Evolutionary conservation across 2,797 vertebrate species (phyloP), one percentile per base, ranked within the genome.

Genomic region (Coccyzus lansbergi): DNA sequence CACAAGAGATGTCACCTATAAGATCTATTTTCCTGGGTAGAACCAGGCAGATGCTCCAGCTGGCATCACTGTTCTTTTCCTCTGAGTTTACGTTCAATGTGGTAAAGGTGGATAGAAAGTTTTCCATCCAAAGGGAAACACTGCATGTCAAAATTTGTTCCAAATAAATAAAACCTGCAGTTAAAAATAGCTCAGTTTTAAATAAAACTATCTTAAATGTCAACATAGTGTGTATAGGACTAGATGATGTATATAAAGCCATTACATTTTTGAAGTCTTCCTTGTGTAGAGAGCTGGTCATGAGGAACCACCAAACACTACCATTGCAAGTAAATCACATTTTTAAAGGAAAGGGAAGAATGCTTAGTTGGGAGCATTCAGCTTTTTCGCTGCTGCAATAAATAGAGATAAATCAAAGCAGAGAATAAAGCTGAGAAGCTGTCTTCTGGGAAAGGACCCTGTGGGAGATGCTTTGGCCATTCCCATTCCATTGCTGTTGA

Each of bases 181-280:
- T 58, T 72, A 34, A 60, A 72, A 20, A 28, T 7, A 31, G 26
- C 7, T 38, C 15, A 1, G 9, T 84, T 80, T 60, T 8, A 48
- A 60, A 49, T 24, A 16, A 64, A 82, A 20, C 22, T 22, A 9
- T 4, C 5, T 1, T 33, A 72, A 76, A 56, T 24, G 22, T 0
- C 25, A 29, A 6, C 4, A 1, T 7, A 15, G 20, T 5, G 3
- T 5, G 4, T 25, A 5, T 7, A 52, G 28, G 59, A 4, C 31
- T n/a, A 18, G 42, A 44, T 1, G 1, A 20, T 20, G 22, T 11
- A 7, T 11, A 6, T 34, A 31, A 77, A 81, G 33, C 42, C 42
- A 16, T 18, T 13, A 3, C 16, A 6, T 33, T 86, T 74, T 63
- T 3, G 1, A 46, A 83, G 36, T 1, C 0, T 28, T 40, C 12